These are phyloP conservation scores for Nematolebias whitei DNA, from an alignment of 2,113 vertebrate species.

Conservation along the genomic window DNA sequence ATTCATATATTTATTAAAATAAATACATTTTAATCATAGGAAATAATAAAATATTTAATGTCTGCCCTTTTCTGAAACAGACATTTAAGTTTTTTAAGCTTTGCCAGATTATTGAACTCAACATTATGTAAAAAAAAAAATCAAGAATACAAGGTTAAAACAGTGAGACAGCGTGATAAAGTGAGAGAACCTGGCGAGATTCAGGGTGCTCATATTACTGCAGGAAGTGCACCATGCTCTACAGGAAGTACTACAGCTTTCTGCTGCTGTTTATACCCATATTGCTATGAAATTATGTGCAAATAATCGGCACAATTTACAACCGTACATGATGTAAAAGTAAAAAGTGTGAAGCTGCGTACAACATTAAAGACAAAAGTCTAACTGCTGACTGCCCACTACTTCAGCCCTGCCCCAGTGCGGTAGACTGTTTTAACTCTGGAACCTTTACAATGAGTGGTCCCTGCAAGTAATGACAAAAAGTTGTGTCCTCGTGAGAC, in stretches of 20 bases:
- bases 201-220: not conserved
- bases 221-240: too few relatives aligned
- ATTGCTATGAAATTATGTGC: too few relatives aligned
- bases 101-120: conserved; percentile 2
- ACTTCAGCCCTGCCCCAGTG: too few relatives aligned
- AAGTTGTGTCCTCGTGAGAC: too few relatives aligned
- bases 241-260: too few relatives aligned
- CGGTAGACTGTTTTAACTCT: too few relatives aligned
- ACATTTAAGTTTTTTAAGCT: not conserved
- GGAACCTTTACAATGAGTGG: too few relatives aligned
- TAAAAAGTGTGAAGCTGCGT: conserved; percentile 37
- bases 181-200: conserved; percentile 24
- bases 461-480: too few relatives aligned
- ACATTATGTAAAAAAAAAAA: not conserved
- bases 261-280: too few relatives aligned
- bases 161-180: conserved; percentile 14
- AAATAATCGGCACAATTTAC: too few relatives aligned
- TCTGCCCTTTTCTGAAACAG: not conserved
- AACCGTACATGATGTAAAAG: not conserved
- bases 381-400: conserved; percentile 25
- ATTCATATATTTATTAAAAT: too few relatives aligned
- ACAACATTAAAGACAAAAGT: conserved; percentile 26
- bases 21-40: not conserved
- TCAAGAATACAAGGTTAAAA: conserved; percentile 16
- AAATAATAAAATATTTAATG: not conserved